Conservation (phyloP, 2,888 invertebrate genomes). For the Trachelus tabidus region DNA sequence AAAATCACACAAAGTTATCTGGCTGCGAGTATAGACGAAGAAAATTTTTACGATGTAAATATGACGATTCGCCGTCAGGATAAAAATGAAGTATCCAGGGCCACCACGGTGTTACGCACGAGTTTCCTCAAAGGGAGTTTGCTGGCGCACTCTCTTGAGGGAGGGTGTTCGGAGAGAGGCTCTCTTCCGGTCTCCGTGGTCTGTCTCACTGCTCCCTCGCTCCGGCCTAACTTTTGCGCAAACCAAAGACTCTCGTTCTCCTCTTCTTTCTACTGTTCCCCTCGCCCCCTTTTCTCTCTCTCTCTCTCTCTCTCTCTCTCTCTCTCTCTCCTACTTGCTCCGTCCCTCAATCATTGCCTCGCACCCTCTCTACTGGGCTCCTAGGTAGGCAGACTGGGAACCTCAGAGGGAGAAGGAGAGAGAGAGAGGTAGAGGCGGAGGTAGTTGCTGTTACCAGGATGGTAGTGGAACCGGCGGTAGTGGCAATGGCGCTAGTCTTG, state of each 20-base stretch:
- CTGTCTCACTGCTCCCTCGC: slow-evolving; percentile 53
- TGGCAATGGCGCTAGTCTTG: slow-evolving; percentile 17
- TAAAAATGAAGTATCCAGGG: neutral
- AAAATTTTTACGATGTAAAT: neutral
- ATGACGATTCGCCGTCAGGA: neutral
- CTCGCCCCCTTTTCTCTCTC: slow-evolving; percentile 16
- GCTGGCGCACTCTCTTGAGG: slow-evolving; percentile 10
- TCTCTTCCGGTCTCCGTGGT: slow-evolving; percentile 59
- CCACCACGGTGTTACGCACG: neutral
- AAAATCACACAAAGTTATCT: neutral
- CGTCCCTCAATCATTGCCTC: slow-evolving; percentile 3
- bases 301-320: slow-evolving; percentile 12
- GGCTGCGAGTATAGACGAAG: neutral
- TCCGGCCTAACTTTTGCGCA: slow-evolving; percentile 60
- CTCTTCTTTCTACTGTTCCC: slow-evolving; percentile 16
- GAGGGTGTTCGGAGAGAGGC: slow-evolving; percentile 50
- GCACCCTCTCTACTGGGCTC: slow-evolving; percentile 27
- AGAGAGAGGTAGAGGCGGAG: slow-evolving; percentile 33
- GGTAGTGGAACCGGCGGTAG: slow-evolving; percentile 28
- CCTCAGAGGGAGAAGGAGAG: slow-evolving; percentile 40
- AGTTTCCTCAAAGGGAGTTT: slow-evolving; percentile 16
- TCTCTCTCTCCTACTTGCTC: neutral
- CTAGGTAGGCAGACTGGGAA: slow-evolving; percentile 45
- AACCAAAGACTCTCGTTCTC: slow-evolving; percentile 41
- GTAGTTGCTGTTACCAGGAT: slow-evolving; percentile 66